phyloP scores from a whole-genome alignment of 2,113 vertebrate genomes.

The Oreochromis niloticus region DNA sequence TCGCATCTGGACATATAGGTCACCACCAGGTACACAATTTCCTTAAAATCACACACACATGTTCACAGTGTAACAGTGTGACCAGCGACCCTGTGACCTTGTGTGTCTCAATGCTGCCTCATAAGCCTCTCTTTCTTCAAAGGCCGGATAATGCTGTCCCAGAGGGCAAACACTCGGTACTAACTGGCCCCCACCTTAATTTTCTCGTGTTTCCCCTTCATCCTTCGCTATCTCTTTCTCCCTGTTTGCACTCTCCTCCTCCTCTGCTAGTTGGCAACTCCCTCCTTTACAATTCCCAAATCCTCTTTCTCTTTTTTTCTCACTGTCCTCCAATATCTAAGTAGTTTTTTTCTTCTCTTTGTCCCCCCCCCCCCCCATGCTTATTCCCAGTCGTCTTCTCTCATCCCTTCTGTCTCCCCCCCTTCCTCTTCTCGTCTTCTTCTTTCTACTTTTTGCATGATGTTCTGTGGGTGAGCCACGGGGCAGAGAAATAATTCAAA shows the following conservation, averaged over 20 bases:
- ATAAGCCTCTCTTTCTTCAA: conserved; percentile 53
- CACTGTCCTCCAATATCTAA: conserved; percentile 8
- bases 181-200: conserved; percentile 5
- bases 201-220: neutral
- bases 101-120: conserved; percentile 46
- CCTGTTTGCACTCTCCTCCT: neutral
- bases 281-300: neutral
- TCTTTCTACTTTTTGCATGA: conserved; percentile 19
- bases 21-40: neutral
- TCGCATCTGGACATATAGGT: neutral
- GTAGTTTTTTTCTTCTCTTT: neutral
- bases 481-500: conserved; percentile 78
- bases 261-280: neutral
- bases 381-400: neutral
- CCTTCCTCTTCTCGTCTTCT: neutral
- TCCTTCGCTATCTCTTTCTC: conserved; percentile 11
- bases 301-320: neutral
- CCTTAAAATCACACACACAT: neutral
- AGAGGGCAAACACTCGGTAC: conserved; percentile 18
- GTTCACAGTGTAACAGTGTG: conserved; percentile 23
- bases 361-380: neutral
- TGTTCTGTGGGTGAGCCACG: conserved; percentile 53
- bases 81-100: conserved; percentile 48
- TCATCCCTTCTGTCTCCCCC: neutral
- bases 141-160: conserved; percentile 40